These are phyloP conservation scores for Caenorhabditis becei DNA, from an alignment of 2,888 invertebrate species.

Conservation along the genomic window DNA sequence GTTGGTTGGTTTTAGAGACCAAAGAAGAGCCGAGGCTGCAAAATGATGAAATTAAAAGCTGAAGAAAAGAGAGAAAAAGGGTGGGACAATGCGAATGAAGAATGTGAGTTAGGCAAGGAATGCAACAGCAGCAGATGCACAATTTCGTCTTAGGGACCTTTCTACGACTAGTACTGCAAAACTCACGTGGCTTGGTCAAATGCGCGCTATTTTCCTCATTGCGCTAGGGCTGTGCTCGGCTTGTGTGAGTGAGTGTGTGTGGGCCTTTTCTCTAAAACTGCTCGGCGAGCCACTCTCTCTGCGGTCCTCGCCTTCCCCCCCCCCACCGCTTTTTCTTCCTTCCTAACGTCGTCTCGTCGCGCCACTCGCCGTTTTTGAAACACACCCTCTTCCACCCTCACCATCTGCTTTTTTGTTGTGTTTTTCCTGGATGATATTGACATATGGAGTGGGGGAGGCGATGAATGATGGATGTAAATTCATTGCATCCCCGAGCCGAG, in stretches of 20 bases:
- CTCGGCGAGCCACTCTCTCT: constrained; percentile 26
- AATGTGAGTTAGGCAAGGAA: background rate
- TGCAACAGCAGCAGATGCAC: too few relatives aligned
- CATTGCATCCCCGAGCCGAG: too few relatives aligned
- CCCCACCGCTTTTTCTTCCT: background rate
- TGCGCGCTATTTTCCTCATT: constrained; percentile 10
- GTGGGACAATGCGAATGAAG: constrained; percentile 10
- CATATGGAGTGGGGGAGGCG: background rate
- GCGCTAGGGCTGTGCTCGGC: constrained; percentile 9
- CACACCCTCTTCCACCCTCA: constrained; percentile 35
- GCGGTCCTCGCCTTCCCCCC: background rate
- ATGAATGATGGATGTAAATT: background rate
- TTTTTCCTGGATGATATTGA: constrained; percentile 1
- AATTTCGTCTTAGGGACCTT: constrained; percentile 4
- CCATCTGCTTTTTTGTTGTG: constrained; percentile 2
- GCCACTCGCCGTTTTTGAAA: constrained; percentile 35
- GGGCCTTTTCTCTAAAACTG: constrained; percentile 18
- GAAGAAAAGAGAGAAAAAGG: background rate
- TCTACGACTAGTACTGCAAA: constrained; percentile 31
- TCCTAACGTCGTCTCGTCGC: constrained; percentile 1
- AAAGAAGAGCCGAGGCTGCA: constrained; percentile 65
- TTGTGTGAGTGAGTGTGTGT: constrained; percentile 19
- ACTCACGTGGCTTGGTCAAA: constrained; percentile 54
- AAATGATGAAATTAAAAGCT: constrained; percentile 6
- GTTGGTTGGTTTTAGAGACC: constrained; percentile 41